Conservation (phyloP, 2,888 invertebrate species). For the Venustoraphidia nigricollis region DNA sequence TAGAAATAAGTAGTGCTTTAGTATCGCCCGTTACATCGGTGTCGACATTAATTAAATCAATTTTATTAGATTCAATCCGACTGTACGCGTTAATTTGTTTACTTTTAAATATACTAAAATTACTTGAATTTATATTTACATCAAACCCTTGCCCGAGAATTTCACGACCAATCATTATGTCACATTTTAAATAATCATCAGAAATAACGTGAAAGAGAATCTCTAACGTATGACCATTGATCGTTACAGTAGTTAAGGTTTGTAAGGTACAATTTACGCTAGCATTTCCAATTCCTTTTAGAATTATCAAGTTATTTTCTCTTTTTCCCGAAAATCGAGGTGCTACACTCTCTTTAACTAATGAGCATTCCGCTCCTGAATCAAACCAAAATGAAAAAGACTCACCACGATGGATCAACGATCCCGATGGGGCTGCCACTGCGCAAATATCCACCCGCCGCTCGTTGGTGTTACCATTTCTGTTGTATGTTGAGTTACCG, state of each 20-base stretch:
- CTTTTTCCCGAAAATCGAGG: too few relatives aligned
- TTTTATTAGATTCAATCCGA: background rate
- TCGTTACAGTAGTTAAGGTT: background rate
- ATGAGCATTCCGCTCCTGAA: conserved; percentile 6
- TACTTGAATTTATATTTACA: background rate
- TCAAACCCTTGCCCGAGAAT: conserved; percentile 2
- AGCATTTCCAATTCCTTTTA: conserved; percentile 2
- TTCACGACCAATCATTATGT: conserved; percentile 9
- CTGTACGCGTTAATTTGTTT: background rate
- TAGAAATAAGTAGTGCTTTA: conserved; percentile 4
- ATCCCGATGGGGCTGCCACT: background rate
- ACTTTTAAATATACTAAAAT: background rate
- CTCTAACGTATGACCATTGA: conserved; percentile 2
- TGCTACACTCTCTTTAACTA: conserved; percentile 2
- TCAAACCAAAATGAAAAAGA: conserved; percentile 5
- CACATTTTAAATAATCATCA: conserved; percentile 4
- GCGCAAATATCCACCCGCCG: background rate
- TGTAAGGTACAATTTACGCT: conserved; percentile 1
- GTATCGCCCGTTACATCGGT: conserved; percentile 5
- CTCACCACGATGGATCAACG: conserved; percentile 2
- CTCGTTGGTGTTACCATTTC: background rate
- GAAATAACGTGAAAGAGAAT: conserved; percentile 8
- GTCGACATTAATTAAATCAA: conserved; percentile 5
- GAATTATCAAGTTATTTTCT: background rate
- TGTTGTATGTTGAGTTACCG: background rate